phyloP scores from a whole-genome alignment of 1,140 invertebrate genomes.

The Pomacea maculata region DNA sequence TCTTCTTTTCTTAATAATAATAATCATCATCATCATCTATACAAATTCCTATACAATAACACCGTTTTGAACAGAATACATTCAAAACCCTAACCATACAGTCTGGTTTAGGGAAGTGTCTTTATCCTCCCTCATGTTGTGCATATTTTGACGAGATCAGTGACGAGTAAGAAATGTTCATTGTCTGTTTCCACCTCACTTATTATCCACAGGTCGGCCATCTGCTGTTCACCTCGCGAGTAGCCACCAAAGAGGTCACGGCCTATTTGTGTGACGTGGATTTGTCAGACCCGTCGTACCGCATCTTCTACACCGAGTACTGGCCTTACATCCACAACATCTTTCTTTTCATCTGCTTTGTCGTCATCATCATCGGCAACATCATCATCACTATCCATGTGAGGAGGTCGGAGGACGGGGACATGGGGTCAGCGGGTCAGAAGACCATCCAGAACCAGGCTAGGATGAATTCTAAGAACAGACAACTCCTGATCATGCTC shows the following conservation, averaged over 20 bases:
- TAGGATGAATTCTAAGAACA: conserved; percentile 16
- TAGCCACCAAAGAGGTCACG: conserved; percentile 28
- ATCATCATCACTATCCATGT: conserved; percentile 48
- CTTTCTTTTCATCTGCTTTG: conserved; percentile 45
- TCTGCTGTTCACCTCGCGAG: conserved; percentile 40
- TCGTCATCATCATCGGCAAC: conserved; percentile 52
- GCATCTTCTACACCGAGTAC: conserved; percentile 32
- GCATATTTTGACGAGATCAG: no score
- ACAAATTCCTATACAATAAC: background rate
- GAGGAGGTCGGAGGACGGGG: conserved; percentile 28
- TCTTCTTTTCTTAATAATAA: background rate
- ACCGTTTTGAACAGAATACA: no score
- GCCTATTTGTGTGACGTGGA: conserved; percentile 44
- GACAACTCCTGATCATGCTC: conserved; percentile 50
- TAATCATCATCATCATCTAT: background rate
- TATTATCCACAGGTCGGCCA: conserved; percentile 23
- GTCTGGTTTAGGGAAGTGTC: no score
- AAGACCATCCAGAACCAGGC: conserved; percentile 15
- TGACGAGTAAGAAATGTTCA: no score
- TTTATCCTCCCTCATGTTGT: no score
- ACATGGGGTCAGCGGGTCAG: background rate
- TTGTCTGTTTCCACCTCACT: no score
- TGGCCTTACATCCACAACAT: conserved; percentile 51
- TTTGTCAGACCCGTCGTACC: conserved; percentile 14
- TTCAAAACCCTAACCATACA: no score